Conservation (phyloP, 2,888 invertebrate genomes). For the Polyploca ridens region DNA sequence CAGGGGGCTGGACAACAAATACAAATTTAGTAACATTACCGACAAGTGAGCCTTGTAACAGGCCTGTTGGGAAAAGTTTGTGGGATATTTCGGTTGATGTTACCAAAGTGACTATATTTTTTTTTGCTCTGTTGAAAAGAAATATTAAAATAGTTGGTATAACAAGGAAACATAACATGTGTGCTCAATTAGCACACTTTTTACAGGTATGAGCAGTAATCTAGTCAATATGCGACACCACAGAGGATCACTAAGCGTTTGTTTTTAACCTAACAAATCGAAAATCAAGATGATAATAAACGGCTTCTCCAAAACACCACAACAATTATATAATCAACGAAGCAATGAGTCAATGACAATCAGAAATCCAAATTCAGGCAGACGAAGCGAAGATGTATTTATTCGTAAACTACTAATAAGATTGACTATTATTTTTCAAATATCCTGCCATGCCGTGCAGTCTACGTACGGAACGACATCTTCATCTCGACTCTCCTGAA, state of each 20-base stretch:
- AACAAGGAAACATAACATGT: background rate
- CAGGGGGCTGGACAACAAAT: slow-evolving; percentile 73
- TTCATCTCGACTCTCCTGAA: background rate
- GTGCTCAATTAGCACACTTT: background rate
- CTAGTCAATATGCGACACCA: background rate
- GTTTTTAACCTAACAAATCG: background rate
- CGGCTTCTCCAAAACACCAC: background rate
- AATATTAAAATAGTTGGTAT: background rate
- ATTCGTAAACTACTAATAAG: background rate
- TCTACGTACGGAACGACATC: too few relatives aligned
- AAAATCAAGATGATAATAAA: background rate
- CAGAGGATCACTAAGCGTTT: background rate
- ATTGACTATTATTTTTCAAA: background rate
- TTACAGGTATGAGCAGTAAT: background rate
- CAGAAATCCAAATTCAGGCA: background rate
- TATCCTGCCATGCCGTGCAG: too few relatives aligned
- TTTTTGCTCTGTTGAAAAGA: background rate
- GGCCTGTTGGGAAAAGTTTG: slow-evolving; percentile 10
- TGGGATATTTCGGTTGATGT: slow-evolving; percentile 8
- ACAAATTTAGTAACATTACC: slow-evolving; percentile 35
- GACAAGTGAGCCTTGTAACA: slow-evolving; percentile 32
- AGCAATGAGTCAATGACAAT: background rate
- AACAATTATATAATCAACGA: background rate
- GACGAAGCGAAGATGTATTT: background rate
- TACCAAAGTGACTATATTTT: slow-evolving; percentile 9